Percentiles rank a stretch among this genome's conserved stretches.
These are phyloP conservation scores for Aegithalos caudatus DNA, from an alignment of 2,113 vertebrate genomes.

Conservation along the genomic window DNA sequence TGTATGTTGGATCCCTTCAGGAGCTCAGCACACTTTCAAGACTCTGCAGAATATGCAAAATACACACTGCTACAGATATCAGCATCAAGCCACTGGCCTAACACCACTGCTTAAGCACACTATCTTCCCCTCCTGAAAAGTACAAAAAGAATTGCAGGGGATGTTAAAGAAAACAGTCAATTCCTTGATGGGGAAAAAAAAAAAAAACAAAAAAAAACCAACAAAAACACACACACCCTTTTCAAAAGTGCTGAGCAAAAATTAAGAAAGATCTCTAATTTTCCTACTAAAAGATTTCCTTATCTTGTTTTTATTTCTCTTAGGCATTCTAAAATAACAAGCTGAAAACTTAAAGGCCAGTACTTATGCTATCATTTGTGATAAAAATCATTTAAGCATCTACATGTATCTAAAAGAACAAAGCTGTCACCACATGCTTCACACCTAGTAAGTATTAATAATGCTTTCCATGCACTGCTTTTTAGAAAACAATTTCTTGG, in stretches of 20 bases:
- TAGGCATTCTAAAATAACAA: constrained; percentile 46
- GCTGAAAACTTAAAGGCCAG: constrained; percentile 38
- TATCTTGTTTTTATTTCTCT: constrained; percentile 36
- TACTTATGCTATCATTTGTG: constrained; percentile 9
- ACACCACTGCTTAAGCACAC: background rate
- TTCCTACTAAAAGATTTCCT: background rate
- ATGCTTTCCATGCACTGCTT: constrained; percentile 24
- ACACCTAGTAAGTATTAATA: constrained; percentile 33
- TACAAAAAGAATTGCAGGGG: background rate
- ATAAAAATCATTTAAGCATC: constrained; percentile 29
- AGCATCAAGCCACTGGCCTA: background rate
- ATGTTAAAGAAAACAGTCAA: background rate
- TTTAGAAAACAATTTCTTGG: constrained; percentile 45
- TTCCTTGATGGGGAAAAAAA: background rate
- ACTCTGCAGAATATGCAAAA: background rate
- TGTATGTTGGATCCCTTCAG: background rate
- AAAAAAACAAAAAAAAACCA: too few relatives aligned
- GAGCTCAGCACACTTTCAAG: background rate
- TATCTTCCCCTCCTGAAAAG: background rate
- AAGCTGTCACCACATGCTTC: background rate
- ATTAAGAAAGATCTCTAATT: constrained; percentile 49
- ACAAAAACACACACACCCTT: too few relatives aligned
- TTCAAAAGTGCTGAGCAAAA: constrained; percentile 2
- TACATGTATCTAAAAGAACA: constrained; percentile 31
- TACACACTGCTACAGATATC: fast-evolving